These are phyloP conservation scores for Glyphotaelius pellucidus DNA, from an alignment of 2,888 invertebrate genomes.

Conservation along the genomic window DNA sequence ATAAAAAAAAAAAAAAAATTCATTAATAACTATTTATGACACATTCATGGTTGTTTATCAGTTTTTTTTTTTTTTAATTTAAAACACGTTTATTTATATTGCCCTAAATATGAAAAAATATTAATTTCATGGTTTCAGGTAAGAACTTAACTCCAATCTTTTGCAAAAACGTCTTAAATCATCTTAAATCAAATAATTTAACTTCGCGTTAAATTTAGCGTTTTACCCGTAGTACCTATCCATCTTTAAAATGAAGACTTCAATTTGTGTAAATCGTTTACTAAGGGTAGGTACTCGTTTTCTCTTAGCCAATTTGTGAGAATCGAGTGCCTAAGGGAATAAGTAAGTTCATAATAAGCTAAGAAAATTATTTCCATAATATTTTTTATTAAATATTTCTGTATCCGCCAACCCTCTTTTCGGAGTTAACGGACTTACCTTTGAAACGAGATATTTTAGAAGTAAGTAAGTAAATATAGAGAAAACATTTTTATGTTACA, in stretches of 20 bases:
- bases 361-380: not conserved
- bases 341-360: not conserved
- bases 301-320: not conserved
- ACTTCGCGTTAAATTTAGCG: not conserved
- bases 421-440: not conserved
- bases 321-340: not conserved
- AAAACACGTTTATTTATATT: too few species aligned
- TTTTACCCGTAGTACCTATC: too few species aligned
- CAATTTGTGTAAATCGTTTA: not conserved
- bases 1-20: too few species aligned
- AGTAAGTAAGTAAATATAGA: too few species aligned
- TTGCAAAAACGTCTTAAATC: not conserved
- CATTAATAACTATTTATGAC: too few species aligned
- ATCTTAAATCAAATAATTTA: not conserved
- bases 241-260: not conserved
- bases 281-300: not conserved
- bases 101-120: too few species aligned
- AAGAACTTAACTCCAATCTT: too few species aligned
- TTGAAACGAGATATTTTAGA: not conserved
- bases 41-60: too few species aligned
- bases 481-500: too few species aligned
- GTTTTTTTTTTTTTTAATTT: too few species aligned
- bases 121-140: too few species aligned
- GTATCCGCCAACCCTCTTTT: not conserved
- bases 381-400: not conserved